Evolutionary conservation across 2,888 invertebrate species (phyloP).

Genomic region (Drosophila neonasuta): DNA sequence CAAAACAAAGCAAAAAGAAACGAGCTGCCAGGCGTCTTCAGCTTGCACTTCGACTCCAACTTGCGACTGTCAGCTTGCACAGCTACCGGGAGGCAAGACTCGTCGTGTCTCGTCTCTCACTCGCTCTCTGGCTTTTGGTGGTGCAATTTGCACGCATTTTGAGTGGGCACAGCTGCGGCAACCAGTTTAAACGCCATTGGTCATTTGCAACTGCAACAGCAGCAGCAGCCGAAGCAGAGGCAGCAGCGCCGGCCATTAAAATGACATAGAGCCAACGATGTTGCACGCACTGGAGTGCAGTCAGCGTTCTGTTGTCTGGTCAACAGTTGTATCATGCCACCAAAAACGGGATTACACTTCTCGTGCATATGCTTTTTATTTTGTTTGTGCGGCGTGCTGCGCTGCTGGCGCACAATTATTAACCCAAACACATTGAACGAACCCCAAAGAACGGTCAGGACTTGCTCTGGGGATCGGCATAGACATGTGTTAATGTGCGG

Average conservation of each 20-base stretch:
- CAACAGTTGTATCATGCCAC: slow-evolving; percentile 31
- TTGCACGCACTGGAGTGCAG: slow-evolving; percentile 47
- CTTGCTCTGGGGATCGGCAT: neutral
- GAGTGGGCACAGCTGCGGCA: slow-evolving; percentile 67
- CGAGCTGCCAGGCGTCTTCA: slow-evolving; percentile 46
- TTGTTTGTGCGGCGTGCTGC: slow-evolving; percentile 30
- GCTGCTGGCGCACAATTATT: slow-evolving; percentile 61
- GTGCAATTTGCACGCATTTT: slow-evolving; percentile 69
- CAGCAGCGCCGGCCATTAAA: slow-evolving; percentile 72
- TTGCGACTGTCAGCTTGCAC: slow-evolving; percentile 56
- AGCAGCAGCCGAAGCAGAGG: slow-evolving; percentile 20
- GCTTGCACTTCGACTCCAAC: slow-evolving; percentile 24
- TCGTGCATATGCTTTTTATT: neutral
- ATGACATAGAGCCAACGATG: slow-evolving; percentile 68
- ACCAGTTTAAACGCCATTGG: slow-evolving; percentile 74
- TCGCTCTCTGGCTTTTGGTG: slow-evolving; percentile 32
- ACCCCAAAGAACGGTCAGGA: slow-evolving; percentile 7
- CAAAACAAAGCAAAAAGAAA: slow-evolving; percentile 23
- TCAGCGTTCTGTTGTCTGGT: slow-evolving; percentile 2
- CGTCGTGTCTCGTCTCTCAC: slow-evolving; percentile 21
- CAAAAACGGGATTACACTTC: slow-evolving; percentile 2
- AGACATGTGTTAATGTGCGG: slow-evolving; percentile 62
- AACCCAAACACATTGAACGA: slow-evolving; percentile 65
- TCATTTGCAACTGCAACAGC: slow-evolving; percentile 57
- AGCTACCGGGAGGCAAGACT: slow-evolving; percentile 68